Base-by-base conservation (phyloP, 2,888 invertebrate species). In the Synanthedon vespiformis region DNA sequence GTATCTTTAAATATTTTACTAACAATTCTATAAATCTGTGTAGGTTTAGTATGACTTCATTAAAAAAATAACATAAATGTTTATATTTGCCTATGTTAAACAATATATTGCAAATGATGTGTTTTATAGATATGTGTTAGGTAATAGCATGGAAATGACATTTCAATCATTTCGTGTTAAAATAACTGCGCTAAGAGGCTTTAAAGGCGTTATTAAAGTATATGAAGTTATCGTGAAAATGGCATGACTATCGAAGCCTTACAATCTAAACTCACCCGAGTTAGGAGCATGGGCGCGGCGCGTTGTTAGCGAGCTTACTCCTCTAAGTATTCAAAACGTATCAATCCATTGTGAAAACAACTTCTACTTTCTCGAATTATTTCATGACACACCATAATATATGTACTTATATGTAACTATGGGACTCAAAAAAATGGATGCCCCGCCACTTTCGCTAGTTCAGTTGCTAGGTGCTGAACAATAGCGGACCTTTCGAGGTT, bases 211-310 rank as follows among this genome's bases (percentile, higher is more conserved):
- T 50, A 13, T 50, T 44, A 44, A 50, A 50, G 44, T 44, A 44
- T 50, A n/a, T 12, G 27, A 16, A 34, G 67, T 74, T 72, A 65
- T 75, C 70, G 68, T 68, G 69, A 74, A 77, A 78, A 77, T 74
- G 77, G 77, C 78, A 78, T 77, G 76, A 63, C 72, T 59, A 57
- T 70, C 67, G 84, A 86, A 85, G 77, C 83, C 86, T 84, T 86
- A 87, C 68, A 79, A 80, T 68, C 72, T 85, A 87, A 74, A 87
- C 86, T 87, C 76, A 86, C 86, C 86, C 78, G 77, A 75, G 77
- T 76, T 74, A 75, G 72, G 80, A 71, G 77, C 86, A 87, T 87
- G 85, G 86, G 86, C 86, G 86, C 86, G 83, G 84, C 84, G 81
- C 83, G 72, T 65, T 72, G 72, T 72, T 74, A 72, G 64, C 72